Conservation (phyloP, 2,797 vertebrate species). For the Natrix natrix region DNA sequence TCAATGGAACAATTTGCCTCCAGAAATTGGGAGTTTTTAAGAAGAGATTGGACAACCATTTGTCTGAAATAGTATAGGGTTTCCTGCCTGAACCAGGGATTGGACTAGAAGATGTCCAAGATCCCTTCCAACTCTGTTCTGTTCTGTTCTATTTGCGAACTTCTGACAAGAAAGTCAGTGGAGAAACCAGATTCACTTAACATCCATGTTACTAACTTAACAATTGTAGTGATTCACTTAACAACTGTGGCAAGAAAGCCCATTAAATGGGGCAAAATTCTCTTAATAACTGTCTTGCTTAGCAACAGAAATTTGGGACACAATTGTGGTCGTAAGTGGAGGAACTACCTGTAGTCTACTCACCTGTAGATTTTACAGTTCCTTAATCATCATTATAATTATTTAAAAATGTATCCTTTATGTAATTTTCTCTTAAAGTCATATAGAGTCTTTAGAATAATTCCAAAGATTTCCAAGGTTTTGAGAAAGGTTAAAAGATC, state of each 20-base stretch:
- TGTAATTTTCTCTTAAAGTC: not conserved
- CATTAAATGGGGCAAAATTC: not conserved
- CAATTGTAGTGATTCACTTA: not conserved
- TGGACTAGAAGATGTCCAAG: not conserved
- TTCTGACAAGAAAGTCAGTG: not conserved
- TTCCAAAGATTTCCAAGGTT: not conserved
- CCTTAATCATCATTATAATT: not conserved
- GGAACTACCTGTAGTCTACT: not conserved
- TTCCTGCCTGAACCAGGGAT: not conserved
- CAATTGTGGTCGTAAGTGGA: not conserved
- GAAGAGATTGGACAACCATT: not conserved
- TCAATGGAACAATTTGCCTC: no score
- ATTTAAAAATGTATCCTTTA: not conserved
- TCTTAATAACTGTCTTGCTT: not conserved
- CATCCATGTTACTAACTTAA: not conserved
- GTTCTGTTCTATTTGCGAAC: not conserved
- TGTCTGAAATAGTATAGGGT: not conserved
- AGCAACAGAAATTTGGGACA: not conserved
- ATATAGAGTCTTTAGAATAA: not conserved
- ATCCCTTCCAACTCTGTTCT: not conserved
- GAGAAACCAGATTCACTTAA: not conserved
- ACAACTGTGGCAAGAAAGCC: not conserved
- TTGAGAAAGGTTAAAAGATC: not conserved
- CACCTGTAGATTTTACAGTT: not conserved
- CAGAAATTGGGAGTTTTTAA: not conserved